Conservation (phyloP, 2,888 invertebrate species). For the Eupithecia inturbata region DNA sequence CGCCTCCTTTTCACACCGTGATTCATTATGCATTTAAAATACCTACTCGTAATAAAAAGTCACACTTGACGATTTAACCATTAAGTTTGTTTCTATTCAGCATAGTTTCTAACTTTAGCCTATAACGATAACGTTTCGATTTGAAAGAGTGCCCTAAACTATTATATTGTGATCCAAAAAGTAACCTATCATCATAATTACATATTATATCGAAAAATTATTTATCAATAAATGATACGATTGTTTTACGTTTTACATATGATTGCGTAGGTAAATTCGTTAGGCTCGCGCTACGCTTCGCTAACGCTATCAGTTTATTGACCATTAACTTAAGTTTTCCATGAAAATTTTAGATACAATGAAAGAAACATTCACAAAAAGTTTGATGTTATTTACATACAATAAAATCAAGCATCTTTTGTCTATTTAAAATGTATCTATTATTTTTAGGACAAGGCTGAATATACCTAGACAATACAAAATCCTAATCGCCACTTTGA, state of each 20-base stretch:
- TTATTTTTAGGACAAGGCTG: neutral
- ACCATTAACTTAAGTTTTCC: constrained; percentile 44
- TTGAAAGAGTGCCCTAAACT: constrained; percentile 1
- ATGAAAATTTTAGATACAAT: constrained; percentile 8
- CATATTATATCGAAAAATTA: neutral
- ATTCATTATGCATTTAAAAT: constrained; percentile 8
- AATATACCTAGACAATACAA: neutral
- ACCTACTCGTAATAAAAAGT: neutral
- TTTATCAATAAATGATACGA: constrained; percentile 4
- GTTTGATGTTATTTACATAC: neutral
- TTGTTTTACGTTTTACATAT: neutral
- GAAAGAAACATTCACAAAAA: neutral
- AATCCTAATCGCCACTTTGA: neutral
- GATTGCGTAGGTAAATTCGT: neutral
- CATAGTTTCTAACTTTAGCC: neutral
- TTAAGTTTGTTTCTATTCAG: neutral
- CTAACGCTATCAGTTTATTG: constrained; percentile 50
- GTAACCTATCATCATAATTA: neutral
- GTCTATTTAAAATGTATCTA: neutral
- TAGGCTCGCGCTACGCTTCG: too few relatives aligned
- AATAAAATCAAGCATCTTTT: neutral
- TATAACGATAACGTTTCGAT: neutral
- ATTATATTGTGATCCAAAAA: neutral
- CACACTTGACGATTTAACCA: neutral
- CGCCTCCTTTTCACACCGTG: neutral